These are phyloP conservation scores for Peromyscus leucopus DNA, from an alignment of 2,113 vertebrate genomes.

Conservation along the genomic window DNA sequence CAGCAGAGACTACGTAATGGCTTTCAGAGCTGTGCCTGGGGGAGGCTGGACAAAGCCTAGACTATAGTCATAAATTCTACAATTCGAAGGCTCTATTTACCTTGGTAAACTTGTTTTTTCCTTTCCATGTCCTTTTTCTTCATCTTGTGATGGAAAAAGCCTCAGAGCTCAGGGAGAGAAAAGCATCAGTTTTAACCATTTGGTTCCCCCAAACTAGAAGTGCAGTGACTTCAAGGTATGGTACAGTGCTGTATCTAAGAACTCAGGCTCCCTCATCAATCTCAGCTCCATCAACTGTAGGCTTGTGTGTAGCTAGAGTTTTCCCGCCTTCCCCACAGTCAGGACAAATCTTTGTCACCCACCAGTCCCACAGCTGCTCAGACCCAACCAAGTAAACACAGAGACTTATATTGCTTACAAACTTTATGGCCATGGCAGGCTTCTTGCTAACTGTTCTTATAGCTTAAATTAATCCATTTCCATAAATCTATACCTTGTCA, in stretches of 20 bases:
- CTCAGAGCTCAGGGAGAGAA: not conserved
- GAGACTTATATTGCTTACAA: no score
- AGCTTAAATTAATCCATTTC: no score
- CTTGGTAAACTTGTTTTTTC: not conserved
- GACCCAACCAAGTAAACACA: no score
- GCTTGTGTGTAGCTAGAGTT: no score
- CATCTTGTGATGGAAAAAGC: not conserved
- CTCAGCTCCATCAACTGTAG: not conserved
- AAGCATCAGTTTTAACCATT: not conserved
- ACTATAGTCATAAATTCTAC: not conserved
- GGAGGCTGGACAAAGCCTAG: not conserved
- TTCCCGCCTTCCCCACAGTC: no score
- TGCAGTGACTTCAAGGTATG: not conserved
- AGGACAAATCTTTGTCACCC: no score
- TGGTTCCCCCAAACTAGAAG: not conserved
- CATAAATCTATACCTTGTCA: no score
- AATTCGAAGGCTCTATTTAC: not conserved
- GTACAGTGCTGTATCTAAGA: not conserved
- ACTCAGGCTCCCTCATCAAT: not conserved
- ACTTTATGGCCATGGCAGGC: no score
- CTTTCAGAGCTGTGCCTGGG: not conserved
- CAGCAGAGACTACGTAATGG: not conserved
- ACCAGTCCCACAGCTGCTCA: no score
- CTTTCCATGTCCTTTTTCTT: not conserved
- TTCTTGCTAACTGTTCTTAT: no score